Percentiles rank a stretch among this genome's conserved stretches.
Conservation (phyloP, 1,140 invertebrate species). For the Calephelis nemesis region DNA sequence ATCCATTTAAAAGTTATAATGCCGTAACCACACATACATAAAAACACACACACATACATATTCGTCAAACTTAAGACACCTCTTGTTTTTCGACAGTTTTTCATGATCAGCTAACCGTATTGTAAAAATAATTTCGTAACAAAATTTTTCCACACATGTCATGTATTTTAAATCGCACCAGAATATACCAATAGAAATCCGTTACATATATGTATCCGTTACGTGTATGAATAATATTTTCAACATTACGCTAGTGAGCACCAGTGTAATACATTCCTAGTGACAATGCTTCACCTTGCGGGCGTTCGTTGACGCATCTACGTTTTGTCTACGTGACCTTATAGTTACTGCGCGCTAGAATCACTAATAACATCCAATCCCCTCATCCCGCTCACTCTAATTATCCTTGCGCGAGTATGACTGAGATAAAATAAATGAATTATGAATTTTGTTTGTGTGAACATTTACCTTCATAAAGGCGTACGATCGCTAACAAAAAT, state of each 20-base stretch:
- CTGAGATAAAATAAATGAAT: constrained; percentile 51
- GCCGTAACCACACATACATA: no score
- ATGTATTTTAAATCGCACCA: background rate
- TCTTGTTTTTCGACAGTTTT: no score
- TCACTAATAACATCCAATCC: constrained; percentile 61
- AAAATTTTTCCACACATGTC: no score
- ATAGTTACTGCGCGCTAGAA: constrained; percentile 62
- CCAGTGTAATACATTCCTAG: constrained; percentile 70
- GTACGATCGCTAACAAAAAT: constrained; percentile 74
- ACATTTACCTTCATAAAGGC: constrained; percentile 71
- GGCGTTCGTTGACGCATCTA: constrained; percentile 75
- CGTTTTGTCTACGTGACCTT: constrained; percentile 75
- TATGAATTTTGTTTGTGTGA: constrained; percentile 54
- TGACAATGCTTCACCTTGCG: constrained; percentile 74
- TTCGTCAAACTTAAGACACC: no score
- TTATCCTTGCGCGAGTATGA: constrained; percentile 35
- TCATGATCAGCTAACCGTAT: no score
- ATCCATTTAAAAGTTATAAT: no score
- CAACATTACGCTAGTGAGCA: constrained; percentile 47
- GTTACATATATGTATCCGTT: constrained; percentile 33
- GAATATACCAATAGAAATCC: background rate
- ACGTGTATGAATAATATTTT: constrained; percentile 58
- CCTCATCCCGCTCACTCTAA: constrained; percentile 55
- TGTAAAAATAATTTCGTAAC: no score
- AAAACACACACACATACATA: no score